Base-by-base conservation (phyloP, 2,113 vertebrate species). In the Neogobius melanostomus region DNA sequence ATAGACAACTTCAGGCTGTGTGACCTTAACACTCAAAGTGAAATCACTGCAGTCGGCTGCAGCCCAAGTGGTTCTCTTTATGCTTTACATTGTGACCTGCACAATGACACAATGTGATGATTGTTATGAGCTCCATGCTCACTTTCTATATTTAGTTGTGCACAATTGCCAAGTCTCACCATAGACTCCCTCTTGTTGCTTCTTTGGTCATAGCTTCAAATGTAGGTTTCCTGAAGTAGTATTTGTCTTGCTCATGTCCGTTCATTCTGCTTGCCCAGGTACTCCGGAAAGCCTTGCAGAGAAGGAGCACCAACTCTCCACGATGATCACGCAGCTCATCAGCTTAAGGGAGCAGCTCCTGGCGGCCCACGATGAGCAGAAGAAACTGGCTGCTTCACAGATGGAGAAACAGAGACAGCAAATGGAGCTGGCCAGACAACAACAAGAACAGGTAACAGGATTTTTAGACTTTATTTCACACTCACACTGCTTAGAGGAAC, bases 391-490 rank as follows among this genome's bases (percentile, higher is more conserved):
- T 47, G 98, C 97, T 71, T 99, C 98, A 16, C 98, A 99, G 91
- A 99, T 99, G 90, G 98, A 99, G 88, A 99, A 99, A 87, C 98
- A 99, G 89, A 92, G 97, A 89, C 97, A 99, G 91, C 97, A 99
- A 94, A 99, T 99, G 98, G 97, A 99, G 93, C 93, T 99, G 83
- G 98, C 98, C 80, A 95, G 96, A 82, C 98, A 98, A 84, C 98
- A 99, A 90, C 97, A 99, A 91, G 98, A 99, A 85, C 98, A 99
- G 95, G 97, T 99, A 93, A 94, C 2, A 2, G 21, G 21, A 21
- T 21, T 21, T 21, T 21, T 21, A 21, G 21, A 21, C 21, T 21
- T 21, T 21, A 21, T 21, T 21, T 21, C 21, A 21, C 21, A 21
- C 1, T 21, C 21, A 21, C 21, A 2, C 21, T 21, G 21, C 21